Base-by-base conservation (phyloP, 2,797 vertebrate species). In the Myoxocephalus aenaeus region DNA sequence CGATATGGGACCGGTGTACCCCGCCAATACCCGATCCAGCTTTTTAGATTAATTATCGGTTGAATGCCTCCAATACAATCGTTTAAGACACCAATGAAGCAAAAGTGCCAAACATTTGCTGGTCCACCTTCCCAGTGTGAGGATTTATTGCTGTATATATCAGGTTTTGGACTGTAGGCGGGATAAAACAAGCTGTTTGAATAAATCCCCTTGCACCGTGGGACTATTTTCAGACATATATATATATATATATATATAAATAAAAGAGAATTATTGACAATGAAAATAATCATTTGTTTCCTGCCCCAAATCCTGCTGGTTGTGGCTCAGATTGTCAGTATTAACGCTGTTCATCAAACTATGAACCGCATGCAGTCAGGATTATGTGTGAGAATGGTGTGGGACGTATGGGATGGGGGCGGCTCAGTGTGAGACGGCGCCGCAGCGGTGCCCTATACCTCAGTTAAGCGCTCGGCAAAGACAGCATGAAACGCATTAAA, bases 401-500 rank as follows among this genome's bases (percentile, higher is more conserved):
- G 77, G 81, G 72, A 80, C 1, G 46, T 86, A 75, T 82, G 70
- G 70, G 65, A 81, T 2, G 54, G 44, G 51, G 54, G 67, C 58
- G 81, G 73, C 54, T 83, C 51, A 38, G 67, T 69, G 54, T 75
- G 70, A 85, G 75, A 79, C 66, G 67, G 69, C 56, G 72, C 75
- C 78, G 32, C 75, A 72, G 77, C 73, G 44, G 82, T 53, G 83
- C 73, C 87, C 85, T 86, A 84, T 80, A 87, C 83, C 87, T 86
- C 79, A 56, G 70, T 61, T 78, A 81, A 86, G 81, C 80, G 81
- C 75, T 90, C 71, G 50, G 86, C 84, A 90, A 91, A 92, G 89
- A 81, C 85, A 36, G 82, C 84, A 89, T 91, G 87, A 90, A 92
- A 92, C 75, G 61, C 84, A 91, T 81, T 81, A 75, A 73, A 85